Evolutionary conservation across 2,888 invertebrate genomes (phyloP), one percentile per base, ranked within the genome.

Genomic region (Harmothoe impar): DNA sequence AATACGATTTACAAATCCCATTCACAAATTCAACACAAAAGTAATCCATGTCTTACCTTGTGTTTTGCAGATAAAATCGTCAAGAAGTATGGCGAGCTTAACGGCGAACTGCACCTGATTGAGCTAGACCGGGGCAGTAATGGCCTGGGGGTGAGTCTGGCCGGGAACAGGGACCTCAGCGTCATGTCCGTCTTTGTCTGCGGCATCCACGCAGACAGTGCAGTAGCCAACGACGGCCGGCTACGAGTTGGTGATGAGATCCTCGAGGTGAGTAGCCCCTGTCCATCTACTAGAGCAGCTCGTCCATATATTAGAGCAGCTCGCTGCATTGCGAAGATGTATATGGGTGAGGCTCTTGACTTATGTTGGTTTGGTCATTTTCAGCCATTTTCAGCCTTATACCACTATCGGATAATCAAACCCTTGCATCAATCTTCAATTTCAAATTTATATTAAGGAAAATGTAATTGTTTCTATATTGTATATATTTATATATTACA

Each of bases 111-210:
- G 25, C 96, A 97, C 89, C 97, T 98, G 95, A 97, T 98, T 85
- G 97, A 97, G 93, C 96, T 99, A 94, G 97, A 97, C 94, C 97
- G 98, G 90, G 97, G 97, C 52, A 97, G 89, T 78, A 94, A 93
- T 91, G 94, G 94, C 97, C 97, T 99, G 90, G 99, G 99, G 0
- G 97, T 99, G 92, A 98, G 98, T 90, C 96, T 99, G 93, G 98
- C 99, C 0, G 99, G 99, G 0, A 99, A 99, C 96, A 97, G 98
- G 94, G 99, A 99, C 96, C 97, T 99, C 85, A 98, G 97, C 95
- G 97, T 98, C 94, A 99, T 99, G 99, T 98, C 98, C 43, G 99
- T 99, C 91, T 99, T 99, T 96, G 97, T 99, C 51, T 99, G 98
- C 93, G 99, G 99, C n/a, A 96, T 99, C 90, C 98, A 99, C 96